A percentile compares a stretch with the other conserved stretches of the same genome.
These are phyloP conservation scores for Lophochroa leadbeateri DNA, from an alignment of 2,113 vertebrate species.

Conservation along the genomic window DNA sequence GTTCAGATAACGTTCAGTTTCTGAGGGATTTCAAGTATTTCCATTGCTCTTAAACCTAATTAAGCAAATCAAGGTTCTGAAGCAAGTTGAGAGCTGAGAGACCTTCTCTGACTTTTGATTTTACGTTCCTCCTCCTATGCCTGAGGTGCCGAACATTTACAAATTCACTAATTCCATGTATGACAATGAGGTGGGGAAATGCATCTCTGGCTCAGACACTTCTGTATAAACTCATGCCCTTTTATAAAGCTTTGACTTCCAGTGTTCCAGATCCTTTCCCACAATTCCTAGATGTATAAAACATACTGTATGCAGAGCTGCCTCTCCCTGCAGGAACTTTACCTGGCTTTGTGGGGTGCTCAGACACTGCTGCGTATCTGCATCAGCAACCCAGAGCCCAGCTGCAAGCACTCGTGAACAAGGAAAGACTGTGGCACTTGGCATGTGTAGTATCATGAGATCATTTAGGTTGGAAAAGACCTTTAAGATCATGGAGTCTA, in stretches of 20 bases:
- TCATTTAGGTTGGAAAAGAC: background rate
- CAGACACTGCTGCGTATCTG: background rate
- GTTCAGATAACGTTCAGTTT: background rate
- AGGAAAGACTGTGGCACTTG: background rate
- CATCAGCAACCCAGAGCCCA: background rate
- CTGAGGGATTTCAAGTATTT: conserved; percentile 20
- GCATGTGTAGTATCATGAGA: background rate
- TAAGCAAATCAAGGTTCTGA: background rate
- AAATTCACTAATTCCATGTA: background rate
- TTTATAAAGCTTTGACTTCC: background rate
- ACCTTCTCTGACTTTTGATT: background rate
- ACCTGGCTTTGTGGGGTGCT: background rate
- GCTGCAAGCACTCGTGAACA: background rate
- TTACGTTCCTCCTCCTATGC: background rate
- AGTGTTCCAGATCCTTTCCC: background rate
- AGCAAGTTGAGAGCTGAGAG: background rate
- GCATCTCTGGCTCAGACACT: background rate
- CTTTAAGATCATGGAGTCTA: background rate
- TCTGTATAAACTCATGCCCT: background rate
- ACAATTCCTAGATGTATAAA: background rate
- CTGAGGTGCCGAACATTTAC: background rate
- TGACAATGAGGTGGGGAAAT: accelerated
- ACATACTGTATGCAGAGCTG: background rate
- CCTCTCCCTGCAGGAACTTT: background rate
- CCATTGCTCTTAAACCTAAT: conserved; percentile 9